A percentile compares a stretch with the other conserved stretches of the same genome.
phyloP scores from a whole-genome alignment of 2,113 vertebrate species.

The Aix galericulata region DNA sequence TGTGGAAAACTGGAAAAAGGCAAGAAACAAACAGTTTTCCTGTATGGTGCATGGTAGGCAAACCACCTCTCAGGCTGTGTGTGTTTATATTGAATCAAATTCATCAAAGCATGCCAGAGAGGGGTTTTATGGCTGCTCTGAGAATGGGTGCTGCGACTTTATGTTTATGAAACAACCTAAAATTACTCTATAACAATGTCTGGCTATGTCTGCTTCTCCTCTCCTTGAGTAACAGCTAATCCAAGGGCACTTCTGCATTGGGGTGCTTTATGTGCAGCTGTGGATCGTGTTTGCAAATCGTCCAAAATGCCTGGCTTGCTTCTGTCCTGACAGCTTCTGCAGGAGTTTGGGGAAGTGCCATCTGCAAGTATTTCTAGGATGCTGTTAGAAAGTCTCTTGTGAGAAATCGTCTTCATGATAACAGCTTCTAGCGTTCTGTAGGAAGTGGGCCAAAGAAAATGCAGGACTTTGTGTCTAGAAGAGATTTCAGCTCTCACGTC shows the following conservation, averaged over 20 bases:
- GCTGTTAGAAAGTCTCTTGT: neutral
- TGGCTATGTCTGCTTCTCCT: neutral
- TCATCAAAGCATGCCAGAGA: neutral
- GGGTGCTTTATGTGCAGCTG: neutral
- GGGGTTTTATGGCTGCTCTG: neutral
- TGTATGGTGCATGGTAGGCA: fast-evolving
- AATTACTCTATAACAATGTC: neutral
- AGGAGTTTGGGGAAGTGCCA: neutral
- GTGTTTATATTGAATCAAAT: neutral
- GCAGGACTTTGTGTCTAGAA: neutral
- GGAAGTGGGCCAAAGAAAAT: neutral
- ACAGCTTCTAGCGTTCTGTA: neutral
- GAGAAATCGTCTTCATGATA: neutral
- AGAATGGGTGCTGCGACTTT: neutral
- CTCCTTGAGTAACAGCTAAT: neutral
- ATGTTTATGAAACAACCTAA: neutral
- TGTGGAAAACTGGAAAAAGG: neutral
- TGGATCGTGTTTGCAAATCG: fast-evolving
- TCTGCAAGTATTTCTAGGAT: neutral
- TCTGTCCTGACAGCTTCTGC: neutral
- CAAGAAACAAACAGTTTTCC: neutral
- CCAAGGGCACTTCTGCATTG: neutral
- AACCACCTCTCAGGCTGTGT: neutral
- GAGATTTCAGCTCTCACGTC: neutral
- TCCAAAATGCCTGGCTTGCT: neutral